A percentile compares a stretch with the other conserved stretches of the same genome.
These are phyloP conservation scores for Dissostichus mawsoni DNA, from an alignment of 2,113 vertebrate genomes.

Conservation along the genomic window DNA sequence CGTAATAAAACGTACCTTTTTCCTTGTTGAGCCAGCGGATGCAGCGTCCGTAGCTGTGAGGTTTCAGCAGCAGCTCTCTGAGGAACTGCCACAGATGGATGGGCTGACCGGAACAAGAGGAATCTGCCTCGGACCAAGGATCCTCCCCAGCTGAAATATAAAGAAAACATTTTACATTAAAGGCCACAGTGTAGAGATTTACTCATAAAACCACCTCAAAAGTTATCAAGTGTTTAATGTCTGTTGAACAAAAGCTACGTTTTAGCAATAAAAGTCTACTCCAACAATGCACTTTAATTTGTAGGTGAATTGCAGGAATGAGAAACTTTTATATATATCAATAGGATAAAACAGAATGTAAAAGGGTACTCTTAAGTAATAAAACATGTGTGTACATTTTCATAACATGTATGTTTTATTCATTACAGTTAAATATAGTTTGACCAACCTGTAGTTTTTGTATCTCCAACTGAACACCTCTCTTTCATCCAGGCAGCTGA, in stretches of 20 bases:
- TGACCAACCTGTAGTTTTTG: slow-evolving; percentile 70
- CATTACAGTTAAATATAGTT: not conserved
- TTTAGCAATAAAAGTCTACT: too few relatives aligned
- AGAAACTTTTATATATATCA: too few relatives aligned
- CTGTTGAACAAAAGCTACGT: too few relatives aligned
- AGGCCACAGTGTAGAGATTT: not conserved
- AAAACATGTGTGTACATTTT: too few relatives aligned
- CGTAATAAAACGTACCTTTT: slow-evolving; percentile 85
- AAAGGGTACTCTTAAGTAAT: too few relatives aligned
- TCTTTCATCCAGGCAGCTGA: slow-evolving; percentile 98
- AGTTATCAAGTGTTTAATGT: too few relatives aligned
- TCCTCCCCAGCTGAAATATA: slow-evolving; percentile 78
- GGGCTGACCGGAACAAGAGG: slow-evolving; percentile 93
- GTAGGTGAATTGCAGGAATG: too few relatives aligned
- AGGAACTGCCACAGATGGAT: slow-evolving; percentile 99
- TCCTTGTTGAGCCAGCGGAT: slow-evolving; percentile 99
- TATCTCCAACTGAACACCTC: slow-evolving; percentile 82
- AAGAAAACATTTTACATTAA: not conserved
- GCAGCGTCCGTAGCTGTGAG: slow-evolving; percentile 94
- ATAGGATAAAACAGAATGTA: too few relatives aligned
- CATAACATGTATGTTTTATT: not conserved
- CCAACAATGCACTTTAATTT: too few relatives aligned
- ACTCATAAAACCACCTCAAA: not conserved
- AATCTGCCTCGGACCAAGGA: slow-evolving; percentile 93
- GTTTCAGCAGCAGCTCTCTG: slow-evolving; percentile 94